Conservation (phyloP, 2,888 invertebrate genomes). For the Lithophane socia region DNA sequence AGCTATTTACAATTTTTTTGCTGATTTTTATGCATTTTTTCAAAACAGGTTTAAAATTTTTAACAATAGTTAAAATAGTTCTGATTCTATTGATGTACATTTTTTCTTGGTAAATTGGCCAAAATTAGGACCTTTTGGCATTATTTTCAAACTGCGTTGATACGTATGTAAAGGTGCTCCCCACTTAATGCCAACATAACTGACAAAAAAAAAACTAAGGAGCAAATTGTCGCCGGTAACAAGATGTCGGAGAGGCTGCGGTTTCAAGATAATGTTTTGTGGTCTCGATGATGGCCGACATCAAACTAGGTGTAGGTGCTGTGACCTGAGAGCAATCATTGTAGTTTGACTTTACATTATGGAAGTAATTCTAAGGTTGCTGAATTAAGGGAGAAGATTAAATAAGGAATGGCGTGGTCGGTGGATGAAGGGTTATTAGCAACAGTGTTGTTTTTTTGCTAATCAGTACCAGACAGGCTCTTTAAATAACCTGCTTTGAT, state of each 20-base stretch:
- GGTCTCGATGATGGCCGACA: constrained; percentile 71
- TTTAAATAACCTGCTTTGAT: background rate
- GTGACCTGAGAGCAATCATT: constrained; percentile 64
- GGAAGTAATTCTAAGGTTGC: constrained; percentile 43
- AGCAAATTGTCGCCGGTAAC: constrained; percentile 84
- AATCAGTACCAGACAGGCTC: background rate
- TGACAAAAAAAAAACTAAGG: constrained; percentile 70
- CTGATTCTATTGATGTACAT: background rate
- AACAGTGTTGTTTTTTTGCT: background rate
- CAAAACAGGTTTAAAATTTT: no score
- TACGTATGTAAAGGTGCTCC: constrained; percentile 25
- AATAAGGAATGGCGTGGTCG: constrained; percentile 8
- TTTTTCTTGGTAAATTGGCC: background rate
- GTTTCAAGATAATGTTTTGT: constrained; percentile 78
- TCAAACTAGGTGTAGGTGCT: constrained; percentile 73
- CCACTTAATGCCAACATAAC: constrained; percentile 59
- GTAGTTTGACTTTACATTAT: constrained; percentile 62
- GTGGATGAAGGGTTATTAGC: background rate
- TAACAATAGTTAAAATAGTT: no score
- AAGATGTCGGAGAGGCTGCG: constrained; percentile 73
- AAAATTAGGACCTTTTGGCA: background rate
- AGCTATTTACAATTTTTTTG: no score
- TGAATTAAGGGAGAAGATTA: constrained; percentile 15
- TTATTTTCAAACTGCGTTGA: background rate
- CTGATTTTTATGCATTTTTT: no score